Evolutionary conservation across 2,888 invertebrate species (phyloP).

Genomic region (Zygothrica quintamaculata): DNA sequence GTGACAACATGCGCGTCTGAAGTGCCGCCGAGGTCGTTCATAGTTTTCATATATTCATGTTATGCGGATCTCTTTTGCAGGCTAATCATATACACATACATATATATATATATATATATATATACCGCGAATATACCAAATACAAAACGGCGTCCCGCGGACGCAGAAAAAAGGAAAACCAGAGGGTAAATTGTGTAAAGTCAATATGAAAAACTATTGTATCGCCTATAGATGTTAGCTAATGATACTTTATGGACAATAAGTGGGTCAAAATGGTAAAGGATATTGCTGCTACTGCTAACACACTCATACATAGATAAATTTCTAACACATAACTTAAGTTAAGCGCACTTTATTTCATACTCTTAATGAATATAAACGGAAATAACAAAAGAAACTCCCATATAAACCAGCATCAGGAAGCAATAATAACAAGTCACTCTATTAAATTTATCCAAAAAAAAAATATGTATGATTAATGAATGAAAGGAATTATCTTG

Average conservation of each 20-base stretch:
- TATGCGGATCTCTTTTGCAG: not conserved
- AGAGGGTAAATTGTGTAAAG: conserved; percentile 22
- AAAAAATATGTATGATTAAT: conserved; percentile 28
- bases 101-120: too few species aligned
- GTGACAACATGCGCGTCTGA: conserved; percentile 82
- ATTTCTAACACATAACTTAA: conserved; percentile 28
- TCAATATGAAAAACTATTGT: conserved; percentile 32
- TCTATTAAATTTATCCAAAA: conserved; percentile 37
- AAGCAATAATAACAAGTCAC: conserved; percentile 36
- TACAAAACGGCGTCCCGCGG: not conserved
- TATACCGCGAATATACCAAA: conserved; percentile 17
- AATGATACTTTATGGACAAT: conserved; percentile 68
- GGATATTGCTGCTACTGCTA: conserved; percentile 19
- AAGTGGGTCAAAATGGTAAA: conserved; percentile 69
- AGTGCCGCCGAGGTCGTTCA: conserved; percentile 65
- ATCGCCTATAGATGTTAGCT: conserved; percentile 23
- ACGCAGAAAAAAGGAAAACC: not conserved
- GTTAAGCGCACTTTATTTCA: not conserved
- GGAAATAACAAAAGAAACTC: conserved; percentile 44
- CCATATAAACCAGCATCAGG: conserved; percentile 27
- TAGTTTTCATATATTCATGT: conserved; percentile 7
- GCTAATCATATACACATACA: not conserved
- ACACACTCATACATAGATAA: conserved; percentile 1
- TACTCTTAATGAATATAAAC: conserved; percentile 14
- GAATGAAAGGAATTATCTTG: not conserved